These are phyloP conservation scores for Botrylloides violaceus DNA, from an alignment of 23 tunicate genomes.

Conservation along the genomic window DNA sequence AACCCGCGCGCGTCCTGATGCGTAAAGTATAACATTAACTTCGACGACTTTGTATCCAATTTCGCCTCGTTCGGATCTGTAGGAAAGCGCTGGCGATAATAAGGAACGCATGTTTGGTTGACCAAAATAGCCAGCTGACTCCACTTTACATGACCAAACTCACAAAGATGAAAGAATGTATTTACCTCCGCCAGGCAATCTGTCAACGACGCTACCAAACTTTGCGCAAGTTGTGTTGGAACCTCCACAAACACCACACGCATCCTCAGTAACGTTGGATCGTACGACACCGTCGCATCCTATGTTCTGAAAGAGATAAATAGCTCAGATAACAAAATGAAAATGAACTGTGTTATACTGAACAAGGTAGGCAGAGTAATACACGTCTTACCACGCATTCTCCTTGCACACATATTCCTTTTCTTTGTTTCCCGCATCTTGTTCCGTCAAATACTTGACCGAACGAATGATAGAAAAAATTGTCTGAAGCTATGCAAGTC, in stretches of 20 bases:
- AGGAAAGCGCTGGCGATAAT: too few species aligned
- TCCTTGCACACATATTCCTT: slow-evolving; percentile 73
- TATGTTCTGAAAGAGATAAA: slow-evolving; percentile 34
- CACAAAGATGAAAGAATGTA: too few species aligned
- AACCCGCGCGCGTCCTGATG: too few species aligned
- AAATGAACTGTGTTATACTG: background rate
- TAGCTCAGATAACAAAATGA: background rate
- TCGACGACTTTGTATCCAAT: too few species aligned
- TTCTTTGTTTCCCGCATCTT: slow-evolving; percentile 31
- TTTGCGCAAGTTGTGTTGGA: slow-evolving; percentile 45
- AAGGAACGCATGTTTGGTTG: too few species aligned
- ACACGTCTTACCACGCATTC: slow-evolving; percentile 69
- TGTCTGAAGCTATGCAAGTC: slow-evolving; percentile 50
- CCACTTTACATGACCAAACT: background rate
- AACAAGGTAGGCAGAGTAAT: background rate
- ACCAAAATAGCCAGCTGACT: background rate
- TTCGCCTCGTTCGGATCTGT: too few species aligned
- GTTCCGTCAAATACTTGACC: slow-evolving; percentile 79
- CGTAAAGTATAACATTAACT: too few species aligned
- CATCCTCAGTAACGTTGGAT: slow-evolving; percentile 64
- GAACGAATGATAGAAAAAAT: slow-evolving; percentile 56
- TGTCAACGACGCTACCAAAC: background rate
- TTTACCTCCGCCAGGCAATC: background rate
- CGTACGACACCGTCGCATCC: slow-evolving; percentile 69
- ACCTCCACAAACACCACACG: slow-evolving; percentile 89